Evolutionary conservation across 2,113 vertebrate genomes (phyloP), one percentile per base, ranked within the genome.

Genomic region (Entomyzon cyanotis): DNA sequence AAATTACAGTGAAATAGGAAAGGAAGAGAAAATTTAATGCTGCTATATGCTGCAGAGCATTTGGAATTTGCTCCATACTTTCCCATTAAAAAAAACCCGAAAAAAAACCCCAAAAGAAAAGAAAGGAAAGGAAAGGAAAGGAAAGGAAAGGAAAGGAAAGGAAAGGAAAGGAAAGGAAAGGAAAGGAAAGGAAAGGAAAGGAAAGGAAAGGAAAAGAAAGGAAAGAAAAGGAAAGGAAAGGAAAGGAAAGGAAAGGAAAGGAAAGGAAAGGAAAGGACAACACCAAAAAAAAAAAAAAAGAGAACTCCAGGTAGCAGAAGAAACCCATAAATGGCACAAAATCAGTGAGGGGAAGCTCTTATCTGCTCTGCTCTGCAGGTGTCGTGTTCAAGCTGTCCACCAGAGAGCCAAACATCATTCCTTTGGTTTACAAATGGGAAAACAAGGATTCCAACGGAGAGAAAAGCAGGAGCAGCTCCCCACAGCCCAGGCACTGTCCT

Each of bases 181-280:
- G n/a, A n/a, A n/a, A n/a, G n/a, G n/a, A n/a, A n/a, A n/a, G n/a
- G n/a, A n/a, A n/a, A n/a, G n/a, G n/a, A n/a, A n/a, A n/a, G n/a
- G n/a, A 37, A 71, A 7, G 2, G 9, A 10, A 3, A 2, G 9
- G 6, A 21, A 5, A 5, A 7, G 15, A 30, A 37, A 37, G 10
- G 37, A 37, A 37, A 37, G 10, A 10, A 10, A 65, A n/a, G n/a
- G n/a, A n/a, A n/a, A n/a, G n/a, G n/a, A n/a, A n/a, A n/a, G n/a
- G n/a, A n/a, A n/a, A n/a, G n/a, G n/a, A n/a, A n/a, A n/a, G n/a
- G n/a, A n/a, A n/a, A n/a, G n/a, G n/a, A n/a, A n/a, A n/a, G n/a
- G n/a, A n/a, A n/a, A n/a, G n/a, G n/a, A 37, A 71, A 7, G 2
- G 9, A 10, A 3, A 2, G 9, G 6, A 21, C n/a, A n/a, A n/a